phyloP scores from a whole-genome alignment of 2,113 vertebrate species.

The Carassius carassius region DNA sequence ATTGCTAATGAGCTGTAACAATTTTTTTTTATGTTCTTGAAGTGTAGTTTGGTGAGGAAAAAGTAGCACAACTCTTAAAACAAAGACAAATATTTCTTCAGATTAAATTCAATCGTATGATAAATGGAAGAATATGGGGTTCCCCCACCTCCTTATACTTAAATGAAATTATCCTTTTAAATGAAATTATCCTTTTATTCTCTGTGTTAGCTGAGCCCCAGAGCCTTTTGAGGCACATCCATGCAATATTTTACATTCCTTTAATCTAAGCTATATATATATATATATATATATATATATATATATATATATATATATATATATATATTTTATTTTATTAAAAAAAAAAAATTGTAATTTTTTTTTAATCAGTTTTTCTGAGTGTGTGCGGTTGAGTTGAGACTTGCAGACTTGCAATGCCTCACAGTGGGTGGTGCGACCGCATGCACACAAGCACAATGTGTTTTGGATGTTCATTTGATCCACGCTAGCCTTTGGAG shows the following conservation, averaged over 20 bases:
- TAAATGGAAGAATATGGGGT: not conserved
- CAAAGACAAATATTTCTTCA: slow-evolving; percentile 15
- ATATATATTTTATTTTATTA: too few relatives aligned
- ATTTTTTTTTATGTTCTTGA: slow-evolving; percentile 35
- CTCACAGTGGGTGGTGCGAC: too few relatives aligned
- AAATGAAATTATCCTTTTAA: not conserved
- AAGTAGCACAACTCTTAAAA: too few relatives aligned
- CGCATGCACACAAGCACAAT: too few relatives aligned
- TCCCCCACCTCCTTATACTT: not conserved
- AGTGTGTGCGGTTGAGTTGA: too few relatives aligned
- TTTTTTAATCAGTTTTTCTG: not conserved
- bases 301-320: too few relatives aligned
- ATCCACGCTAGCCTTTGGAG: too few relatives aligned
- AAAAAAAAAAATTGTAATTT: not conserved
- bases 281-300: too few relatives aligned
- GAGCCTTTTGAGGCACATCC: not conserved
- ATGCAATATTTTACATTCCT: not conserved
- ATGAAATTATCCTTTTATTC: not conserved
- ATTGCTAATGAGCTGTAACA: slow-evolving; percentile 14
- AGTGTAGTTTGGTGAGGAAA: slow-evolving; percentile 19
- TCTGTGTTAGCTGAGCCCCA: not conserved
- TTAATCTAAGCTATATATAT: not conserved
- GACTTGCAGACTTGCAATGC: too few relatives aligned
- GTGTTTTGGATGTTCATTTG: too few relatives aligned
- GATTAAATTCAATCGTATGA: slow-evolving; percentile 13